phyloP scores from a whole-genome alignment of 2,888 invertebrate genomes.

The Chironomus tentans region DNA sequence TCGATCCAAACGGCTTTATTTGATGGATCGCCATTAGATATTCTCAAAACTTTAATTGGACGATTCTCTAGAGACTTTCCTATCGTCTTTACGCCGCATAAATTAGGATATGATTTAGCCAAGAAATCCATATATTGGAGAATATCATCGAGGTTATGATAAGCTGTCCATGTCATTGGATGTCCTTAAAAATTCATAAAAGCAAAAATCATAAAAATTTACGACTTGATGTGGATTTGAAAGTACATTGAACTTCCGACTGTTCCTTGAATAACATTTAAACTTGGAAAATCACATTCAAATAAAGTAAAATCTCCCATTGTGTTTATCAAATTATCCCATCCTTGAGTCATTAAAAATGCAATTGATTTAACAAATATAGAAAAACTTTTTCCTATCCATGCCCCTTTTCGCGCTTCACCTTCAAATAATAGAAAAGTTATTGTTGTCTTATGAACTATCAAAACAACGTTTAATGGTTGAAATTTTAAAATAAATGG shows the following conservation, averaged over 20 bases:
- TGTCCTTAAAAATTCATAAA: slow-evolving; percentile 34
- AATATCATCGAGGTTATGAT: slow-evolving; percentile 60
- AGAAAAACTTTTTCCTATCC: not conserved
- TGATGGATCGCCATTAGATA: slow-evolving; percentile 55
- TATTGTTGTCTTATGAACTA: not conserved
- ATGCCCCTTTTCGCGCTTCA: not conserved
- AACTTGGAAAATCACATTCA: too few relatives aligned
- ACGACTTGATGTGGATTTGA: not conserved
- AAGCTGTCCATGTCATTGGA: slow-evolving; percentile 67
- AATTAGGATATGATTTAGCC: slow-evolving; percentile 59
- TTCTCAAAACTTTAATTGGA: slow-evolving; percentile 58
- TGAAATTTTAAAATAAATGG: not conserved
- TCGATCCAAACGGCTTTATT: slow-evolving; percentile 64
- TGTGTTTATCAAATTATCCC: too few relatives aligned
- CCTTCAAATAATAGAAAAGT: not conserved
- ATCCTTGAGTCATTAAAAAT: not conserved
- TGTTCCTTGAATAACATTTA: not conserved
- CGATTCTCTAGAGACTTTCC: slow-evolving; percentile 66
- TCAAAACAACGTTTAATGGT: too few relatives aligned
- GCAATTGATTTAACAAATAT: not conserved
- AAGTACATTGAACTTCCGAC: not conserved
- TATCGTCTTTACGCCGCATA: slow-evolving; percentile 62
- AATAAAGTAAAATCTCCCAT: too few relatives aligned
- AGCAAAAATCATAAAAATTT: not conserved
- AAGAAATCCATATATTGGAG: slow-evolving; percentile 63